Base-by-base conservation (phyloP, 2,113 vertebrate genomes). In the Phasianus colchicus region DNA sequence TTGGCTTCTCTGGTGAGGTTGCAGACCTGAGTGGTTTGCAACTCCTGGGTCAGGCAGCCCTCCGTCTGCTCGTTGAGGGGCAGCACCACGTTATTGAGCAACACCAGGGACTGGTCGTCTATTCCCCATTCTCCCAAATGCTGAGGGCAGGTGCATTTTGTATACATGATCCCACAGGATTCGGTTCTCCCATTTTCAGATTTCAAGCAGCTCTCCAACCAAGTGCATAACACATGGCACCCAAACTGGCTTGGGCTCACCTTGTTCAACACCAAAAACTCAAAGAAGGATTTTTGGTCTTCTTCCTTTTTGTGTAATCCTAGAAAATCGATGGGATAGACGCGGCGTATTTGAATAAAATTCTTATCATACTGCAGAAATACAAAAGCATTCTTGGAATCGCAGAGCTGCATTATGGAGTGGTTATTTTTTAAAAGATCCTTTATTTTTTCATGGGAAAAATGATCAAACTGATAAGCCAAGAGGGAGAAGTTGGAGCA, bases 361-460 rank as follows among this genome's bases (percentile, higher is more conserved):
- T 99, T 99, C 98, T 99, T 99, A 97, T 99, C 99, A 76, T 99
- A 99, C 88, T 99, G 99, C 98, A 99, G 98, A 98, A 99, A 99
- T 96, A 99, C 98, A 95, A 99, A 99, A 97, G 98, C 98, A 98
- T 99, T 99, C 98, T 99, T 99, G 86, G 99, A 98, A 96, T 99
- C 94, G 89, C 99, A 99, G 96, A 99, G 98, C 98, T 99, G 99
- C 97, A 99, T 99, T 96, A 99, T 99, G 92, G 99, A 99, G 88
- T 99, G 98, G 81, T 99, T 99, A 98, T 98, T 99, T 98, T 98
- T 99, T 95, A 99, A 98, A 97, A 99, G 98, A 96, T 99, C 99
- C 96, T 99, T 99, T 97, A 99, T 99, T 98, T 99, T 99, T 97
- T 99, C 99, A 91, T 99, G 99, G 38, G 99, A 99, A 98, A 99